Base-by-base conservation (phyloP, 2,888 invertebrate species). In the Tryphoninae sp. region DNA sequence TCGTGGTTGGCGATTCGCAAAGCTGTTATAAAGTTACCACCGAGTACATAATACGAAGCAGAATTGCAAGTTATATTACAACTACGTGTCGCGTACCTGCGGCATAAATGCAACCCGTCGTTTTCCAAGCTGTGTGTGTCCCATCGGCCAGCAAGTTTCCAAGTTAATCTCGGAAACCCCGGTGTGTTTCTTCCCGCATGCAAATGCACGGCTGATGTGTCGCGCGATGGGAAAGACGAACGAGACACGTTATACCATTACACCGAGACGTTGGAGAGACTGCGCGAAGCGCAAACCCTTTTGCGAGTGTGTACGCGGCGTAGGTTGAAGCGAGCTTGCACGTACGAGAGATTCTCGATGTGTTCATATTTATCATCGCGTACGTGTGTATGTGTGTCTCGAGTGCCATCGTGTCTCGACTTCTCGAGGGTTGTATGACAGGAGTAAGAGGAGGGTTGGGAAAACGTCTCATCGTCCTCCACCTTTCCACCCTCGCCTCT, bases 291-390 rank as follows among this genome's bases (percentile, higher is more conserved):
- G 13, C 64, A 55, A 79, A 45, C 53, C 68, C 40, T 49, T 71
- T 59, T 7, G 45, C 59, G 23, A 13, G 42, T 62, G 23, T 40
- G 49, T 45, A 76, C 6, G 51, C 13, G 26, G 26, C 51, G 33
- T 33, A 8, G 40, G 19, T 8, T 1, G 23, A 59, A 26, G 22
- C 13, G 16, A 33, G 33, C 33, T 19, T 8, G n/a, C n/a, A 22
- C 55, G n/a, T 33, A 33, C 62, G 2, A 8, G 22, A 26, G 26
- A 51, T 22, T 22, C n/a, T n/a, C 33, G 64, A 61, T 33, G 8
- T 33, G 55, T 49, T 74, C 69, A 75, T 79, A 75, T 76, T 80
- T 80, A 72, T 76, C 65, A 61, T 69, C 76, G 53, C 76, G 62
- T 51, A n/a, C 16, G 61, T 26, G 49, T 62, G 51, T 62, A 58